Conservation (phyloP, 2,888 invertebrate genomes). For the Aethes cnicana region DNA sequence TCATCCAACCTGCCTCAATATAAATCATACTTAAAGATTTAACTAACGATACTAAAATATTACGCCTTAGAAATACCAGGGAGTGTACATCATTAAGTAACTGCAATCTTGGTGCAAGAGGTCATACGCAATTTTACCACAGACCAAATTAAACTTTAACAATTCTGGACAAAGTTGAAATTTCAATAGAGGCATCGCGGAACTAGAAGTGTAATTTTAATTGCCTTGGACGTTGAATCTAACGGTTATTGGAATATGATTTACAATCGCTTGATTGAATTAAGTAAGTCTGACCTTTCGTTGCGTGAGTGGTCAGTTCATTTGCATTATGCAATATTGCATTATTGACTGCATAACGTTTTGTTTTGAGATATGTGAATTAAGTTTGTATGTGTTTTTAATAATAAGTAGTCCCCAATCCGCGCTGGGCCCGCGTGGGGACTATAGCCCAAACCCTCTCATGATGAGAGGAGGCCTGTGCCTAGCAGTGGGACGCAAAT, state of each 20-base stretch:
- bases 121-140: conserved; percentile 16
- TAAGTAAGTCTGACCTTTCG: conserved; percentile 8
- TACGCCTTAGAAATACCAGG: background rate
- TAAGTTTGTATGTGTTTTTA: no score
- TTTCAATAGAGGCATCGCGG: background rate
- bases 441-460: no score
- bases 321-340: no score
- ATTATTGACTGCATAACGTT: background rate
- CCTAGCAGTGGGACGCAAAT: no score
- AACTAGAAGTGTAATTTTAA: conserved; percentile 5
- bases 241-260: background rate
- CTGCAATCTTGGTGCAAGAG: conserved; percentile 15
- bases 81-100: conserved; percentile 19
- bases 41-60: no score
- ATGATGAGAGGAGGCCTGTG: no score
- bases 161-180: background rate
- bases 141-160: background rate
- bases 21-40: no score
- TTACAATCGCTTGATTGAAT: conserved; percentile 4
- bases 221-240: conserved; percentile 9
- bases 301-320: conserved; percentile 6
- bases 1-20: no score
- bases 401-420: no score
- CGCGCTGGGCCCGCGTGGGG: no score
- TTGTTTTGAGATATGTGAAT: background rate